Conservation (phyloP, 2,888 invertebrate species). For the Scaptodrosophila latifasciaeformis region DNA sequence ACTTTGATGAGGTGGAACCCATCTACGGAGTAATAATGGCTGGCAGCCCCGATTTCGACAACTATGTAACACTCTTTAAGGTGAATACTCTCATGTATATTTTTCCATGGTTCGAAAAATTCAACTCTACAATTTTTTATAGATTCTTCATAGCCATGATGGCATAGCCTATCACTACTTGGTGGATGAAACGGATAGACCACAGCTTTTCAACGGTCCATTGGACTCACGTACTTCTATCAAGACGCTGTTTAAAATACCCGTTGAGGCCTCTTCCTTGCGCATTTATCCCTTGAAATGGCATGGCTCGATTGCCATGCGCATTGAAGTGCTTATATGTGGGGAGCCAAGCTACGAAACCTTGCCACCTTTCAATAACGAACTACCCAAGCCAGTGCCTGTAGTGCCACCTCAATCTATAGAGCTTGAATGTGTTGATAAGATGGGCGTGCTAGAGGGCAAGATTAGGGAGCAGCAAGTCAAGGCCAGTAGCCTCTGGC, state of each 20-base stretch:
- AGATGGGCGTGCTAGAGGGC: slow-evolving; percentile 83
- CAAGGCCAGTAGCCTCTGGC: slow-evolving; percentile 70
- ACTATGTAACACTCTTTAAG: slow-evolving; percentile 87
- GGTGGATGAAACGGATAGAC: slow-evolving; percentile 76
- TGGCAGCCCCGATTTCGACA: slow-evolving; percentile 81
- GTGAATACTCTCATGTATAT: no score
- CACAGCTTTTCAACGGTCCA: slow-evolving; percentile 85
- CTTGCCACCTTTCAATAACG: no score
- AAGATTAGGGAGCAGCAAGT: slow-evolving; percentile 80
- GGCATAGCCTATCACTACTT: slow-evolving; percentile 79
- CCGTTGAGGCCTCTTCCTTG: slow-evolving; percentile 85
- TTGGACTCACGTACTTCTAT: slow-evolving; percentile 78
- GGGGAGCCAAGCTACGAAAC: slow-evolving; percentile 24
- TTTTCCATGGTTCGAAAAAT: no score
- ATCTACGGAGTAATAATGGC: slow-evolving; percentile 85
- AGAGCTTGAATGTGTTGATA: slow-evolving; percentile 79
- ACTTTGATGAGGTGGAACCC: slow-evolving; percentile 80
- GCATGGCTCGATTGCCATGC: slow-evolving; percentile 82
- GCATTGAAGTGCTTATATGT: slow-evolving; percentile 87
- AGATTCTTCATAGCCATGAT: slow-evolving; percentile 81
- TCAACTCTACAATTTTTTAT: neutral
- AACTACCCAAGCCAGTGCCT: no score
- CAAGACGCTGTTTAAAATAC: slow-evolving; percentile 81
- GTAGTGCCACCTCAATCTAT: slow-evolving; percentile 11
- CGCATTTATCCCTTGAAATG: slow-evolving; percentile 85